A percentile compares a stretch with the other conserved stretches of the same genome.
Evolutionary conservation across 2,797 vertebrate genomes (phyloP).

Genomic region (Holocentrus rufus): DNA sequence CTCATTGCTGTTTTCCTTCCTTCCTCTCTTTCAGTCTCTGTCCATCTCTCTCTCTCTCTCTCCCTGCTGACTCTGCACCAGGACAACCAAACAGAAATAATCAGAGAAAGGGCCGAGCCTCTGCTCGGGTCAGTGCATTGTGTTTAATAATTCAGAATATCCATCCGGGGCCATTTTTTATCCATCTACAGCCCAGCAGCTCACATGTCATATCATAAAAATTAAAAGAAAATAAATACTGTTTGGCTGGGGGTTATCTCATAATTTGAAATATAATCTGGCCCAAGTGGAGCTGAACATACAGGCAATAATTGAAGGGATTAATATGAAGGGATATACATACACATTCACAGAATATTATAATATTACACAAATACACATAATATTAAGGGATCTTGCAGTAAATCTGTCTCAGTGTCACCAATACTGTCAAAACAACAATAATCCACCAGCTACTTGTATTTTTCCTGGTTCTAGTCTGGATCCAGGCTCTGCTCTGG

Average conservation of each 20-base stretch:
- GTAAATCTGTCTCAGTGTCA: neutral
- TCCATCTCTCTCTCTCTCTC: neutral
- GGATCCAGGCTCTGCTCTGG: slow-evolving; percentile 15
- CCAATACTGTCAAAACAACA: neutral
- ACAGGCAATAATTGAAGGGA: neutral
- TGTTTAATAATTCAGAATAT: slow-evolving; percentile 59
- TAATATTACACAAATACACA: no score
- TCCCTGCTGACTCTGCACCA: slow-evolving; percentile 32
- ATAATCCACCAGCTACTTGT: neutral
- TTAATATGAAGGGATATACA: no score
- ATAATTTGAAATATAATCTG: neutral
- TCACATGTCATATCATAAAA: neutral
- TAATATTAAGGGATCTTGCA: no score
- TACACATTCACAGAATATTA: no score
- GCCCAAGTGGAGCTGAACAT: neutral
- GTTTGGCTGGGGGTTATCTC: neutral
- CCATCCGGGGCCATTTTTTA: slow-evolving; percentile 10
- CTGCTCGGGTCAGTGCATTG: slow-evolving; percentile 26
- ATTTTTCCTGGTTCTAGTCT: slow-evolving; percentile 17
- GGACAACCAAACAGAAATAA: slow-evolving; percentile 3
- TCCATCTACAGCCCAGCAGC: slow-evolving; percentile 1
- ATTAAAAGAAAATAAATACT: neutral
- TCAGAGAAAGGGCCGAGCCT: slow-evolving; percentile 17
- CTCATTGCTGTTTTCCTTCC: no score
- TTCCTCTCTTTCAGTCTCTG: neutral